Evolutionary conservation across 2,113 vertebrate genomes (phyloP), one percentile per base, ranked within the genome.

Genomic region (Stegostoma tigrinum): DNA sequence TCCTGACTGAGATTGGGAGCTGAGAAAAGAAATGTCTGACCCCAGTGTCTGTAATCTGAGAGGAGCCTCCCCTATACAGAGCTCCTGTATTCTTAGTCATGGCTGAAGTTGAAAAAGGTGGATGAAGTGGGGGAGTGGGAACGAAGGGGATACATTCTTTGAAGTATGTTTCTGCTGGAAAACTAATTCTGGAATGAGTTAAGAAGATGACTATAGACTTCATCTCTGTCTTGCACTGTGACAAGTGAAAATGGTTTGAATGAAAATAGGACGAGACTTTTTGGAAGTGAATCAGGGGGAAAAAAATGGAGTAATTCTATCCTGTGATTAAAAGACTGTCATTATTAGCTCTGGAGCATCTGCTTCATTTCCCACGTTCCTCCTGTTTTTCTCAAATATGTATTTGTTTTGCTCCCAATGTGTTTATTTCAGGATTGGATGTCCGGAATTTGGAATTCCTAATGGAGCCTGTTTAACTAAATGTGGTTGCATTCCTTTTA

Each of bases 401-500:
- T 61, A 61, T 7, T 10, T 61, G 55, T 83, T 83, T 38, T 17
- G n/a, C n/a, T 5, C n/a, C 14, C 14, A 17, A 6, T 34, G n/a
- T 4, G 2, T 89, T 89, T 34, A 55, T 55, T n/a, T 91, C 55
- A 6, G 34, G 7, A n/a, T 87, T 34, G 2, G 27, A 64, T 61
- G 12, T 90, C 15, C 48, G 85, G 52, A 17, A 14, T 6, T n/a
- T 30, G 1, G 55, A 66, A 66, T 66, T 21, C 95, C 38, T 5
- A 72, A 70, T 30, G 95, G 8, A 78, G 68, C n/a, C 30, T 52
- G 68, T 75, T 95, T 95, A 27, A 55, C 95, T 64, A 45, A 75
- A n/a, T 12, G 34, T 48, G 70, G 30, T 95, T 67, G 78, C 68
- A 96, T 96, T 96, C 96, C 96, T 72, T 96, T 5, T 95, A 99